Evolutionary conservation across 2,797 vertebrate species (phyloP).

Genomic region (Prunella strophiata): DNA sequence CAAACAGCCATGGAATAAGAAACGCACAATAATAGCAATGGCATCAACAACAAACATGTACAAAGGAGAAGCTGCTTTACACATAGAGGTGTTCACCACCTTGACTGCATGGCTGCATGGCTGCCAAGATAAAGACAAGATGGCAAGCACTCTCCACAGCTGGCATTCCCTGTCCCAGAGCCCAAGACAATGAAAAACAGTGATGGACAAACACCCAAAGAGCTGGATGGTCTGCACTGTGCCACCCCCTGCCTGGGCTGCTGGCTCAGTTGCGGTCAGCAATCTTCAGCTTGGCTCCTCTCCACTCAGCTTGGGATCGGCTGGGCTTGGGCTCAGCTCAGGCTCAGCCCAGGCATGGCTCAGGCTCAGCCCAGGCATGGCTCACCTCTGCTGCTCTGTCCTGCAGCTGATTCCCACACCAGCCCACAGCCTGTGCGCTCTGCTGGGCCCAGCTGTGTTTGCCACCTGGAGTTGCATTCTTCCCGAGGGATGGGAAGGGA

Average conservation of each 20-base stretch:
- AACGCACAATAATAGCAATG: neutral
- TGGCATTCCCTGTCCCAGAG: neutral
- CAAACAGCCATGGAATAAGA: neutral
- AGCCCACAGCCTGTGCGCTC: rapidly evolving
- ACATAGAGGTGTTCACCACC: neutral
- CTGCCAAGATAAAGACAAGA: rapidly evolving
- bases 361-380: neutral
- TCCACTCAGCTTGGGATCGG: rapidly evolving
- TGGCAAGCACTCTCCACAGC: too few relatives aligned
- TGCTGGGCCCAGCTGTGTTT: neutral
- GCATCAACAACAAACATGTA: neutral
- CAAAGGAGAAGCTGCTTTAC: neutral
- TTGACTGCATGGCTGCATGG: neutral
- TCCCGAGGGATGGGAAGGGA: neutral
- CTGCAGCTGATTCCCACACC: neutral
- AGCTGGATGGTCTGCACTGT: neutral
- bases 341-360: too few relatives aligned
- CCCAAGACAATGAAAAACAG: rapidly evolving
- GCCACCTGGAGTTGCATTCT: neutral
- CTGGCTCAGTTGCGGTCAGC: rapidly evolving
- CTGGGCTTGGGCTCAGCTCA: neutral
- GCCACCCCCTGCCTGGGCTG: neutral
- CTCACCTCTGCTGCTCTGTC: rapidly evolving
- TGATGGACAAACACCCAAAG: neutral
- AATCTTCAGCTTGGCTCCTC: neutral